Evolutionary conservation across 2,797 vertebrate species (phyloP), one percentile per base, ranked within the genome.

Genomic region (Threskiornis aethiopicus): DNA sequence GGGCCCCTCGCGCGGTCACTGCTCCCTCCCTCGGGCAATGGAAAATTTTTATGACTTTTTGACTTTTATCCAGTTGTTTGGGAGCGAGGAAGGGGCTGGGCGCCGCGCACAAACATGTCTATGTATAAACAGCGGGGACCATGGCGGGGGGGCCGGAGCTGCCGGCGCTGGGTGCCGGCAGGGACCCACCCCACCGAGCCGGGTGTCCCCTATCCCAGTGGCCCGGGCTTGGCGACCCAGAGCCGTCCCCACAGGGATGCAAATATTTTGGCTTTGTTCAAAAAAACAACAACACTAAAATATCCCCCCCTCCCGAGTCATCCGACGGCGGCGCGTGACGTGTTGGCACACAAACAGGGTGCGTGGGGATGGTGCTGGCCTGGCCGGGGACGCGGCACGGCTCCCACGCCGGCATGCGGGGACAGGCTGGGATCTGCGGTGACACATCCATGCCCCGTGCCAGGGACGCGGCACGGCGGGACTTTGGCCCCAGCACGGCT

Each of bases 61-160:
- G 85, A 90, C 94, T 95, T 85, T 66, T 64, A 19, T 84, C 62
- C 84, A 16, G 77, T 93, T 95, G 91, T 96, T 97, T 96, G 41
- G 73, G 87, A 96, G 82, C 33, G 4, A 51, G 78, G 88, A 93
- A 81, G 85, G 69, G 42, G 78, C 92, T 8, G 3, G 44, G 89
- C 6, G 13, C 73, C 0, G 16, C 16, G 31, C 93, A 61, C 85
- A 97, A 96, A 95, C 96, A 95, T 97, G 96, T 97, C 93, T 97
- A 94, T 97, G 96, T 41, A 79, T 97, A 96, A 96, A 96, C 96
- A 97, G 21, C 0, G 5, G 37, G 46, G 59, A 54, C 52, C 0
- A 54, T 5, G 29, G 24, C 0, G 19, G 6, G 51, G 51, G 41
- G 64, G 83, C 75, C 2, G 65, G 77, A 58, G 64, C 80, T 3